Evolutionary conservation across 2,888 invertebrate genomes (phyloP).

Genomic region (Parnassius apollo): DNA sequence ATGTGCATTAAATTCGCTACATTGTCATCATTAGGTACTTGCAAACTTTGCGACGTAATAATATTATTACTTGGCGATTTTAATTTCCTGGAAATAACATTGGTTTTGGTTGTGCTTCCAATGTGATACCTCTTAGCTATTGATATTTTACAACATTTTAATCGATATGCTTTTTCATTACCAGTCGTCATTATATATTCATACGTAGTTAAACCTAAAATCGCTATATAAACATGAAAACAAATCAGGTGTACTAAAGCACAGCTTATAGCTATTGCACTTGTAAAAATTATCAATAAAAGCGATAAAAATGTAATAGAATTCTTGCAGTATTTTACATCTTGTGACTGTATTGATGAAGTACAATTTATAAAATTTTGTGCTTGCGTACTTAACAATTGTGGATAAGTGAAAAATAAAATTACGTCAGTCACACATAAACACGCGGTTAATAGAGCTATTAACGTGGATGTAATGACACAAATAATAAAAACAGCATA

Average conservation of each 20-base stretch:
- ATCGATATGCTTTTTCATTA: conserved; percentile 41
- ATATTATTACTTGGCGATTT: background rate
- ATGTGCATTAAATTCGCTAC: conserved; percentile 53
- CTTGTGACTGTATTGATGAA: conserved; percentile 34
- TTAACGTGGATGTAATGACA: conserved; percentile 88
- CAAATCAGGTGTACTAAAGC: conserved; percentile 91
- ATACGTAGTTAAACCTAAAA: conserved; percentile 92
- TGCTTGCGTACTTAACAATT: conserved; percentile 81
- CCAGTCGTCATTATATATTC: conserved; percentile 86
- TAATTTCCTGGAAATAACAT: background rate
- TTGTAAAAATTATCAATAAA: conserved; percentile 81
- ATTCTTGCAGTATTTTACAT: conserved; percentile 51
- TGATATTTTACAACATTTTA: conserved; percentile 44
- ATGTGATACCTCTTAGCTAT: conserved; percentile 36
- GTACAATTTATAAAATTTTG: conserved; percentile 66
- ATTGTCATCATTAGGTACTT: conserved; percentile 27
- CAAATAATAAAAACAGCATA: conserved; percentile 92
- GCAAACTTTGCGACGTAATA: conserved; percentile 7
- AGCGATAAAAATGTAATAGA: conserved; percentile 63
- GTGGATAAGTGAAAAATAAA: conserved; percentile 82
- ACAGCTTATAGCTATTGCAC: conserved; percentile 88
- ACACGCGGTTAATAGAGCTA: conserved; percentile 85
- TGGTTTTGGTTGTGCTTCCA: conserved; percentile 38
- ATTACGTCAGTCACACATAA: conserved; percentile 86
- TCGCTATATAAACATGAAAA: conserved; percentile 93